A percentile compares a stretch with the other conserved stretches of the same genome.
These are phyloP conservation scores for Neodiprion lecontei DNA, from an alignment of 1,140 invertebrate genomes.

Conservation along the genomic window DNA sequence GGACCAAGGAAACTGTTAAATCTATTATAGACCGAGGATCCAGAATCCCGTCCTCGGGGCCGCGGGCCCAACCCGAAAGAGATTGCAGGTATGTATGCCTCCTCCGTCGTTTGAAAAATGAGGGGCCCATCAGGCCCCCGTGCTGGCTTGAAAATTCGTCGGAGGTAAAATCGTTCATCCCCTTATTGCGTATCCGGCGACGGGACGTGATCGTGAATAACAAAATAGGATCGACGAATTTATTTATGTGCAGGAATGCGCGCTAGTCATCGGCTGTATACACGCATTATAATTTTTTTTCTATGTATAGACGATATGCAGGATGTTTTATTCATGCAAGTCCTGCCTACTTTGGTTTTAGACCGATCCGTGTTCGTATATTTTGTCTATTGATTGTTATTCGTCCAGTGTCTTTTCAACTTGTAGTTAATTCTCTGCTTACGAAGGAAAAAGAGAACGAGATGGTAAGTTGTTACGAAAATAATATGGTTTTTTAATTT, in stretches of 20 bases:
- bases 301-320: too few relatives aligned
- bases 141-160: not conserved
- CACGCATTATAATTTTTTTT: too few relatives aligned
- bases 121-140: conserved; percentile 25
- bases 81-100: conserved; percentile 33
- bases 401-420: too few relatives aligned
- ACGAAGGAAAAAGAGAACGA: too few relatives aligned
- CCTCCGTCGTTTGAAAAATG: conserved; percentile 41
- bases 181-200: not conserved
- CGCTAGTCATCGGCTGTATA: too few relatives aligned
- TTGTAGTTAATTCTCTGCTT: too few relatives aligned
- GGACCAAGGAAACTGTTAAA: conserved; percentile 39
- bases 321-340: too few relatives aligned
- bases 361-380: too few relatives aligned
- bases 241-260: not conserved
- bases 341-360: too few relatives aligned
- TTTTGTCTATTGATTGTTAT: too few relatives aligned
- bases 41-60: conserved; percentile 30
- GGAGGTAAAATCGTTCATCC: conserved; percentile 2
- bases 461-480: too few relatives aligned
- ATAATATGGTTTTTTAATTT: too few relatives aligned
- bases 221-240: not conserved
- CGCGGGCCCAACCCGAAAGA: conserved; percentile 21
- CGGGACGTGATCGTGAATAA: not conserved
- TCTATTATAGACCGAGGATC: conserved; percentile 40